phyloP scores from a whole-genome alignment of 2,113 vertebrate species.

The Neopipo cinnamomea region DNA sequence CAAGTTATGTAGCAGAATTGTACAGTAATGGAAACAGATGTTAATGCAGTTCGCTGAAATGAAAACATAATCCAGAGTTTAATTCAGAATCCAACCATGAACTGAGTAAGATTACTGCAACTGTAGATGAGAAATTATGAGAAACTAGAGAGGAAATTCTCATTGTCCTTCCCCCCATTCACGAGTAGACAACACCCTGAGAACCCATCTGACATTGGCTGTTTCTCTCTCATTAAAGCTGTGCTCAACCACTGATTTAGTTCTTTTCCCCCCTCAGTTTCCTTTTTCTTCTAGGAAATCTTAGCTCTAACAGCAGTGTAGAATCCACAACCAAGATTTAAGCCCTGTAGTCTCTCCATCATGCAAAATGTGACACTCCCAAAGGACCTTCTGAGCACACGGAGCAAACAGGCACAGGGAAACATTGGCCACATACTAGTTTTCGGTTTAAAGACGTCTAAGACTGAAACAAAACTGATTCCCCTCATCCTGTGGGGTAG shows the following conservation, averaged over 20 bases:
- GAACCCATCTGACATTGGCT: background rate
- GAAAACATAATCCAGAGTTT: background rate
- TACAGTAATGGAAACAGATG: background rate
- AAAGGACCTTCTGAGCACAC: background rate
- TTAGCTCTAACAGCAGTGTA: background rate
- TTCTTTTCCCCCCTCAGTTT: background rate
- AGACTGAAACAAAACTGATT: background rate
- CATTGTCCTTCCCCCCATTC: background rate
- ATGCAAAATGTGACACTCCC: background rate
- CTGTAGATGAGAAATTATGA: background rate
- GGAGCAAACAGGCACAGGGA: background rate
- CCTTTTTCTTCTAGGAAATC: background rate
- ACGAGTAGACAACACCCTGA: background rate
- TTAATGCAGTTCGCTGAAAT: background rate
- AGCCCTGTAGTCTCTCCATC: background rate
- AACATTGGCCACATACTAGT: background rate
- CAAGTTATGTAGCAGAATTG: background rate
- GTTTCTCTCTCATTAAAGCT: background rate
- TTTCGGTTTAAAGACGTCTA: background rate
- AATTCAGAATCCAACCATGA: background rate
- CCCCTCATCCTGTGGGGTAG: background rate
- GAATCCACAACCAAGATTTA: background rate
- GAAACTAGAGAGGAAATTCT: background rate
- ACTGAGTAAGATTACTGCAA: background rate
- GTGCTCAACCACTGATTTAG: background rate